Evolutionary conservation across 2,113 vertebrate genomes (phyloP).

Genomic region (Podarcis muralis): DNA sequence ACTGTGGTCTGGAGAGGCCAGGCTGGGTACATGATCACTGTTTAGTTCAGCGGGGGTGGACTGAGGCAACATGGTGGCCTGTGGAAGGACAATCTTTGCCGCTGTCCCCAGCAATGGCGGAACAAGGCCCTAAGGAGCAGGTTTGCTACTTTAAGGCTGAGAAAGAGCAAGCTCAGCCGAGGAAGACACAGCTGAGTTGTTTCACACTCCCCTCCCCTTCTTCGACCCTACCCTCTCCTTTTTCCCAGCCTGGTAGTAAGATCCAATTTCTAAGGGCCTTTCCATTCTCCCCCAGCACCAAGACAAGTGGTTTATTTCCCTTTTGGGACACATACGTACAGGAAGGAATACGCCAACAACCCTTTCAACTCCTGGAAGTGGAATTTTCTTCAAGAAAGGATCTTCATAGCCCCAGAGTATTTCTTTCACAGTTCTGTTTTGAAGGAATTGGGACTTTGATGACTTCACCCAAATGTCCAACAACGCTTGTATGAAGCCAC

Average conservation of each 20-base stretch:
- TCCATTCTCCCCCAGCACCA: no score
- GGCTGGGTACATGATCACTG: not conserved
- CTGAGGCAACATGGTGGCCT: no score
- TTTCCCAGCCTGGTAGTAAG: no score
- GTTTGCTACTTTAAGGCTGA: no score
- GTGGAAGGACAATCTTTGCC: no score
- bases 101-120: no score
- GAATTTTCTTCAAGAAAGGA: slow-evolving; percentile 76
- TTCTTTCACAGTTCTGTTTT: slow-evolving; percentile 84
- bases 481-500: not conserved
- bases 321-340: slow-evolving; percentile 71
- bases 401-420: slow-evolving; percentile 92
- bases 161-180: no score
- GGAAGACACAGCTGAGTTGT: no score
- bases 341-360: slow-evolving; percentile 83
- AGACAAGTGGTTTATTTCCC: not conserved
- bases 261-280: not conserved
- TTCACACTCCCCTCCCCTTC: not conserved
- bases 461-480: slow-evolving; percentile 72
- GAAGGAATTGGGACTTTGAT: slow-evolving; percentile 82
- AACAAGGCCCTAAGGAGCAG: no score
- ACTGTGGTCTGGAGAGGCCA: no score
- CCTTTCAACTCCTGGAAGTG: slow-evolving; percentile 12
- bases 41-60: not conserved
- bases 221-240: no score